Conservation (phyloP, 1,140 invertebrate species). For the Cylas formicarius region DNA sequence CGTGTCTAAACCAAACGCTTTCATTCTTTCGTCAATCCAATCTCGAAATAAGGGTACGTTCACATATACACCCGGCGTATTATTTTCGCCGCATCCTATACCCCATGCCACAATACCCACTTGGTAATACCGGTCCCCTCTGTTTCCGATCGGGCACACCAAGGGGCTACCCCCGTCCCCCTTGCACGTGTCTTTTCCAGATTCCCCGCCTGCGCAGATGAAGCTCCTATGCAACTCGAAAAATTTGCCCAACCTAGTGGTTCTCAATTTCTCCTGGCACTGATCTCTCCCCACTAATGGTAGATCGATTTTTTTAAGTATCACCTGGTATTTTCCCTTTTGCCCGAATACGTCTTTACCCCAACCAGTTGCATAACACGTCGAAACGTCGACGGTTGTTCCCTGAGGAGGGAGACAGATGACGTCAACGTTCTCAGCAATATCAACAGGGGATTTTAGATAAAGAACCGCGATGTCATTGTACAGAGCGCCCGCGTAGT, state of each 20-base stretch:
- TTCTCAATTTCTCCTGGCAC: conserved; percentile 52
- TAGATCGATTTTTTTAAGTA: conserved; percentile 63
- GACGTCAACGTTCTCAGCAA: conserved; percentile 60
- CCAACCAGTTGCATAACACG: conserved; percentile 56
- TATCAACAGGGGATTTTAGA: conserved; percentile 48
- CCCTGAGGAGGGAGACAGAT: conserved; percentile 58
- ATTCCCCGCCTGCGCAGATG: conserved; percentile 67
- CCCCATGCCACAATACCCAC: conserved; percentile 49
- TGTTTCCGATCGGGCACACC: conserved; percentile 43
- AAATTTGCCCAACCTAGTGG: conserved; percentile 51
- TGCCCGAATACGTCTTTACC: conserved; percentile 54
- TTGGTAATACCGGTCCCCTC: conserved; percentile 41
- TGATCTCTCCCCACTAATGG: conserved; percentile 49
- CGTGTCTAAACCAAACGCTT: conserved; percentile 16
- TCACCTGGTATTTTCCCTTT: conserved; percentile 56
- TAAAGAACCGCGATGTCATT: conserved; percentile 64
- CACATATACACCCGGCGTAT: conserved; percentile 46
- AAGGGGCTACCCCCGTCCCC: conserved; percentile 53
- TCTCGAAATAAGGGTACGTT: conserved; percentile 34
- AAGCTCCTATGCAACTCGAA: conserved; percentile 63
- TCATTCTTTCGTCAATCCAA: conserved; percentile 37
- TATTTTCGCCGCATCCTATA: conserved; percentile 47
- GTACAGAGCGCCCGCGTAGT: conserved; percentile 49
- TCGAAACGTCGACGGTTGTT: conserved; percentile 34
- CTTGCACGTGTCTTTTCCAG: conserved; percentile 59